Evolutionary conservation across 2,888 invertebrate species (phyloP), one percentile per base, ranked within the genome.

Genomic region (Caenorhabditis japonica): DNA sequence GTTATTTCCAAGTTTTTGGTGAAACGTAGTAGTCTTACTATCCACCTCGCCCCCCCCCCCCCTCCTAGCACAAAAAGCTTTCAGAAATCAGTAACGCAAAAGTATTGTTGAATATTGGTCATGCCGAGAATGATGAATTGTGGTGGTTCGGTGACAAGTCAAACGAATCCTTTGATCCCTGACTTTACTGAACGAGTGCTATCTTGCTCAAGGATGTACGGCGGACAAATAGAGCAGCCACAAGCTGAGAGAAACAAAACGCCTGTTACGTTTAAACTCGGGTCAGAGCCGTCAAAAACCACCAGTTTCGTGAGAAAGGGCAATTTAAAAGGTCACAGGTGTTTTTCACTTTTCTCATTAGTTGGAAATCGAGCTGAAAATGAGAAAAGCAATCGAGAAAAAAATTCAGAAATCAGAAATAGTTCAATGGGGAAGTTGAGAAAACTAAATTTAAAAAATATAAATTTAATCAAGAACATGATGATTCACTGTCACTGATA

Each of bases 61-160:
- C n/a, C n/a, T n/a, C n/a, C n/a, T n/a, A n/a, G n/a, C 1, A 34
- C 38, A 33, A 39, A 47, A 13, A 56, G n/a, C 23, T 13, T 38
- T 27, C 13, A 41, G 12, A 44, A 49, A 51, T 43, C 56, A 49
- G 43, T 27, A 66, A 51, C 15, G 43, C 10, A 38, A 23, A 19
- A 19, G 55, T 47, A 39, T 47, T 33, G 39, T 44, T n/a, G 43
- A 39, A 56, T 56, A 47, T 62, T 53, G 56, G 56, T 41, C 56
- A 59, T 59, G 59, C 52, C 59, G 68, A 7, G 12, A 44, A 68
- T 59, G 68, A 68, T 68, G 68, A 68, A 68, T 59, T 44, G 59
- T 56, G 56, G 66, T 51, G 49, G 47, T 43, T 34, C 56, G 66
- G 49, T 66, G 66, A 56, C 66, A 66, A 41, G 30, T 10, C 56